Percentiles rank a stretch among this genome's conserved stretches.
Evolutionary conservation across 1,140 invertebrate genomes (phyloP).

Genomic region (Procambarus virginalis): DNA sequence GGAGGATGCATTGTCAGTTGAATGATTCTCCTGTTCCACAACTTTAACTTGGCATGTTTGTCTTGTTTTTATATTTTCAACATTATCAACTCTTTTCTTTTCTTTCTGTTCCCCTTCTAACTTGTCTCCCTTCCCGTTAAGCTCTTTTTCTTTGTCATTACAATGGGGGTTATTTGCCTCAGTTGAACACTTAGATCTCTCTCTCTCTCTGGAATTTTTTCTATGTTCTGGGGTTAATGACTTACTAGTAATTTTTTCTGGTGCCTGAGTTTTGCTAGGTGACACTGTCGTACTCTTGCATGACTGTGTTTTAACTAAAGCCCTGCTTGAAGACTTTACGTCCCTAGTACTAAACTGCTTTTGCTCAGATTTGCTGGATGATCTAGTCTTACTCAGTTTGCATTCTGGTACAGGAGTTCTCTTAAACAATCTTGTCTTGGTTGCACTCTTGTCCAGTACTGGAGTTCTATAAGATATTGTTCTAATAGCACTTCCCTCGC

Average conservation of each 20-base stretch:
- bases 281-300: not conserved
- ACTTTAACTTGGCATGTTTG: not conserved
- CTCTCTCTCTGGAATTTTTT: not conserved
- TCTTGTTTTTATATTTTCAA: not conserved
- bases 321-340: not conserved
- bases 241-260: not conserved
- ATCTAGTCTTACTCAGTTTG: not conserved
- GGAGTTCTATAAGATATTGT: not conserved
- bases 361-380: not conserved
- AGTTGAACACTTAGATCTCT: not conserved
- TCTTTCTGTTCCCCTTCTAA: not conserved
- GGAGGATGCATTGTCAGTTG: not conserved
- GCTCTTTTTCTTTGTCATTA: not conserved
- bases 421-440: not conserved
- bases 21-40: not conserved
- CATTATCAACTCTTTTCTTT: not conserved
- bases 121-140: not conserved
- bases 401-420: not conserved
- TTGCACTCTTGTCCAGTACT: not conserved
- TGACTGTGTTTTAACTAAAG: not conserved
- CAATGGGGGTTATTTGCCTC: not conserved
- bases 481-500: not conserved
- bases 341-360: not conserved
- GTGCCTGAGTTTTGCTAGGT: not conserved
- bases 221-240: not conserved